Conservation (phyloP, 2,113 vertebrate genomes). For the Leptobrachium leishanense region DNA sequence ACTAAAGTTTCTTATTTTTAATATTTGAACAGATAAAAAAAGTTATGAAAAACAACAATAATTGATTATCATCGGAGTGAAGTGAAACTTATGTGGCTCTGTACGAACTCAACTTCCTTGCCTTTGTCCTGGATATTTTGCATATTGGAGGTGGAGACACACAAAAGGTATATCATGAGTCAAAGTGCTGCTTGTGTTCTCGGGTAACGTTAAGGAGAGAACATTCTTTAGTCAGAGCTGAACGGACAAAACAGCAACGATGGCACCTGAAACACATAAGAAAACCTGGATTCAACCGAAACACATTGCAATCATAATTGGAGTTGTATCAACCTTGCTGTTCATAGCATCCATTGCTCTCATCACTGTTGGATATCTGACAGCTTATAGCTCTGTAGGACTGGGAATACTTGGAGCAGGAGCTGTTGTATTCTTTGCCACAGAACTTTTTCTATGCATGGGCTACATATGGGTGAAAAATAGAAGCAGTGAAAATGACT, state of each 20-base stretch:
- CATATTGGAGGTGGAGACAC: slow-evolving; percentile 36
- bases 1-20: no score
- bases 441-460: slow-evolving; percentile 16
- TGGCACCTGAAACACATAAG: background rate
- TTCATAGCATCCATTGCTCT: slow-evolving; percentile 17
- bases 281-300: slow-evolving; percentile 1
- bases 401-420: slow-evolving; percentile 34
- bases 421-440: slow-evolving; percentile 16
- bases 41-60: no score
- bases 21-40: no score
- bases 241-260: slow-evolving; percentile 4
- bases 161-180: background rate
- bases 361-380: slow-evolving; percentile 32
- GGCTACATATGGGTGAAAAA: slow-evolving; percentile 34
- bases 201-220: background rate
- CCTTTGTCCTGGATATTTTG: slow-evolving; percentile 15
- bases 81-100: slow-evolving; percentile 10
- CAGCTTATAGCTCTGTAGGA: slow-evolving; percentile 22
- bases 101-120: slow-evolving; percentile 1
- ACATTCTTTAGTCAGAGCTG: background rate
- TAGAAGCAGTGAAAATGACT: slow-evolving; percentile 10
- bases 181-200: slow-evolving; percentile 1
- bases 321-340: background rate
- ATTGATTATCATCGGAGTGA: background rate
- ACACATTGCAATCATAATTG: background rate